Percentiles rank a stretch among this genome's conserved stretches.
Evolutionary conservation across 2,888 invertebrate species (phyloP).

Genomic region (Digitonthophagus gazella): DNA sequence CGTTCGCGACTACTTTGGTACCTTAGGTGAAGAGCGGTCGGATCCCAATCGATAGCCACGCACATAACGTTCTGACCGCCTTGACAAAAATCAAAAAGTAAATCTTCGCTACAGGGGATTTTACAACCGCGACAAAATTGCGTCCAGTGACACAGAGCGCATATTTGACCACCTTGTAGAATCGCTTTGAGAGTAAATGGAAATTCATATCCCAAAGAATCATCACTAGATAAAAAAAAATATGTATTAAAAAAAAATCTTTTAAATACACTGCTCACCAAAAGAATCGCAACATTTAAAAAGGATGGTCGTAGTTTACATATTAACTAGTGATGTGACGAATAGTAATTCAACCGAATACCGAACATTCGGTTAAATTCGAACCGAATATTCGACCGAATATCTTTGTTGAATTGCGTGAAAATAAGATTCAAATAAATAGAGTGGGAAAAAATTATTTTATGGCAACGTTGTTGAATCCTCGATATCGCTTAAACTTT

Average conservation of each 20-base stretch:
- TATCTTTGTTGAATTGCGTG: no score
- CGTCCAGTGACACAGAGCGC: slow-evolving; percentile 78
- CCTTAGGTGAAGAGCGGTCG: slow-evolving; percentile 86
- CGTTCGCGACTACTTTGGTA: slow-evolving; percentile 53
- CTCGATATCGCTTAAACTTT: no score
- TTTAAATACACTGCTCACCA: neutral
- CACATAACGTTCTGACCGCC: slow-evolving; percentile 45
- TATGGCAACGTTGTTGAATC: no score
- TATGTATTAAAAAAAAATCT: neutral
- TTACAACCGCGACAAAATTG: slow-evolving; percentile 84
- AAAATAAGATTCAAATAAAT: no score
- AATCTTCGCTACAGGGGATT: slow-evolving; percentile 66
- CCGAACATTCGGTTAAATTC: no score
- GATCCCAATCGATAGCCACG: slow-evolving; percentile 93
- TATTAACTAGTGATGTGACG: no score
- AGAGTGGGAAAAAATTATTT: no score
- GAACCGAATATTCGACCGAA: no score
- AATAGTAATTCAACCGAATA: no score
- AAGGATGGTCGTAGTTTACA: no score
- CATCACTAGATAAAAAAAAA: slow-evolving; percentile 65
- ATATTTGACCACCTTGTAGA: slow-evolving; percentile 67
- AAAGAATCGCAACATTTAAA: slow-evolving; percentile 16
- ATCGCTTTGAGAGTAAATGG: slow-evolving; percentile 86
- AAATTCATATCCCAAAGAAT: slow-evolving; percentile 88
- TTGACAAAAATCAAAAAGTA: slow-evolving; percentile 50